phyloP scores from a whole-genome alignment of 2,888 invertebrate species.

The Fragum whitleyi region DNA sequence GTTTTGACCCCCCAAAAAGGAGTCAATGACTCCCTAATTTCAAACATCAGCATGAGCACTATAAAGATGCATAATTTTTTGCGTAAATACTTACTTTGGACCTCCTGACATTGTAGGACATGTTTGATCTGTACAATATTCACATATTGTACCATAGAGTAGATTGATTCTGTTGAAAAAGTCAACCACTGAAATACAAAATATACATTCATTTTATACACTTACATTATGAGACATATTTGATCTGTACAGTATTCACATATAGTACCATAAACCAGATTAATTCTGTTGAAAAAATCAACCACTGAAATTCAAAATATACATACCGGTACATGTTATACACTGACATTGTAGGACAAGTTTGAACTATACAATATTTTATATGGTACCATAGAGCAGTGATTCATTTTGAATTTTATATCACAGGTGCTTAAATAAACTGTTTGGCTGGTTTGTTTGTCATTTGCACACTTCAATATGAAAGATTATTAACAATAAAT shows the following conservation, averaged over 20 bases:
- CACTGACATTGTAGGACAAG: conserved; percentile 96
- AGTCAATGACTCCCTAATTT: no score
- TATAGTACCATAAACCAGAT: conserved; percentile 95
- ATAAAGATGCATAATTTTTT: no score
- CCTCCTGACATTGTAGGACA: conserved; percentile 97
- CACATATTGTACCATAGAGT: conserved; percentile 94
- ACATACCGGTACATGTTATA: background rate
- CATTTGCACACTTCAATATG: no score
- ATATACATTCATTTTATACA: background rate
- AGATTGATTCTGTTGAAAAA: conserved; percentile 97
- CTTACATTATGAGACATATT: conserved; percentile 95
- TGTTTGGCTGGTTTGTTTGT: no score
- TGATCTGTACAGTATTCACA: conserved; percentile 92
- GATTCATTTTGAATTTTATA: no score
- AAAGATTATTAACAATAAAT: no score
- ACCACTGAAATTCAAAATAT: conserved; percentile 89
- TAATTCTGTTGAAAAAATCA: conserved; percentile 97
- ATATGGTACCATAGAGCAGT: conserved; percentile 96
- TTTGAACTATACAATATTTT: conserved; percentile 91
- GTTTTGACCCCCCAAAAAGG: no score
- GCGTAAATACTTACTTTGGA: conserved; percentile 87
- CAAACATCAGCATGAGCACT: no score
- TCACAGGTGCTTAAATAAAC: no score
- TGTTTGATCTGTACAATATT: conserved; percentile 91
- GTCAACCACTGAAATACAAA: conserved; percentile 91